A percentile compares a stretch with the other conserved stretches of the same genome.
Evolutionary conservation across 1,140 invertebrate species (phyloP).

Genomic region (Brachionus sp.): DNA sequence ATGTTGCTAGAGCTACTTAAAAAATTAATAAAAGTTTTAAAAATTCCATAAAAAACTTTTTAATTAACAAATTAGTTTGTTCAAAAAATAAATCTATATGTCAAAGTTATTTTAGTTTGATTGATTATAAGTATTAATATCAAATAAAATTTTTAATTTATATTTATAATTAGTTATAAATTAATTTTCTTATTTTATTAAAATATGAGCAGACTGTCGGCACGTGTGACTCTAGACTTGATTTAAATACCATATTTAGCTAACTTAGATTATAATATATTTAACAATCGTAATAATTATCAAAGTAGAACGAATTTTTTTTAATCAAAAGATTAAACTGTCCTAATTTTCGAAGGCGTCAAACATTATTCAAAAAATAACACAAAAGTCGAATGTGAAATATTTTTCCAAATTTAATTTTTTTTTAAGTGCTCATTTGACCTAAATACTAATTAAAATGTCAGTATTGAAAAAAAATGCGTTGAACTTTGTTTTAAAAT

Average conservation of each 20-base stretch:
- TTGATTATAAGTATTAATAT: not conserved
- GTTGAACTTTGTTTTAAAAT: no score
- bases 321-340: not conserved
- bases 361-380: not conserved
- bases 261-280: not conserved
- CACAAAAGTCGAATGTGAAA: not conserved
- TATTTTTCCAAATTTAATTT: not conserved
- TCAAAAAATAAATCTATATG: not conserved
- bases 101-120: not conserved
- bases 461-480: no score
- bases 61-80: not conserved
- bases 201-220: not conserved
- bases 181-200: not conserved
- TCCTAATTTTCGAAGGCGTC: not conserved
- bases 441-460: not conserved
- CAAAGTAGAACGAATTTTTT: not conserved
- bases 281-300: not conserved
- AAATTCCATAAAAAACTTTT: not conserved
- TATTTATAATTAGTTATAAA: not conserved
- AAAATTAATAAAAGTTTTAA: not conserved
- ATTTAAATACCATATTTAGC: not conserved
- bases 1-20: not conserved
- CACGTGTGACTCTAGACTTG: not conserved
- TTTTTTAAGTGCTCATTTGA: not conserved
- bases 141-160: not conserved